A percentile compares a stretch with the other conserved stretches of the same genome.
Evolutionary conservation across 1,140 invertebrate genomes (phyloP).

Genomic region (Notospermus geniculatus): DNA sequence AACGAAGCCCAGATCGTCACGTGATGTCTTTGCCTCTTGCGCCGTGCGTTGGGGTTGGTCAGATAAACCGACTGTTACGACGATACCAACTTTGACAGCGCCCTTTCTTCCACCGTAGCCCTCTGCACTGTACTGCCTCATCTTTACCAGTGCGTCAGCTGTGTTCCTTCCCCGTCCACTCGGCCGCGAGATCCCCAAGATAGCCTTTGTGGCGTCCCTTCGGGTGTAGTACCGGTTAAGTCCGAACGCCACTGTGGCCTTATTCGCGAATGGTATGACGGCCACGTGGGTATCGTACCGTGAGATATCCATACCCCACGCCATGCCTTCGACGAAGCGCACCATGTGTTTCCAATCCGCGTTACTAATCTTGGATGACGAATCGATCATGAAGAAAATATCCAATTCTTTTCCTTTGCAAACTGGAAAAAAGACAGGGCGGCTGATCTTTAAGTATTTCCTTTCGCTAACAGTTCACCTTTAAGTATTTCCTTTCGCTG

Average conservation of each 20-base stretch:
- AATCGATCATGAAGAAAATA: no score
- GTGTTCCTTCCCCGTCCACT: slow-evolving; percentile 40
- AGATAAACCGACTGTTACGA: slow-evolving; percentile 39
- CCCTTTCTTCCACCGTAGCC: slow-evolving; percentile 35
- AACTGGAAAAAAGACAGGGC: no score
- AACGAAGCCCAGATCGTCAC: no score
- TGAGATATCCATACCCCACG: slow-evolving; percentile 37
- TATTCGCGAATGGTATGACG: slow-evolving; percentile 42
- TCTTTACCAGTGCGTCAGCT: slow-evolving; percentile 24
- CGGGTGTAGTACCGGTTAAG: slow-evolving; percentile 33
- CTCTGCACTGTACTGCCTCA: slow-evolving; percentile 17
- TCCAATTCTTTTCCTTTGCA: no score
- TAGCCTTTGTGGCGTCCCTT: slow-evolving; percentile 23
- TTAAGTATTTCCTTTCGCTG: no score
- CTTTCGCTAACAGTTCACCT: no score
- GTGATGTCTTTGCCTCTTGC: no score
- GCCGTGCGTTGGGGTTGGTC: no score
- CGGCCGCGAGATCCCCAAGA: slow-evolving; percentile 28
- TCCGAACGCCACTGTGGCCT: slow-evolving; percentile 31
- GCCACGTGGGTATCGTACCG: slow-evolving; percentile 37
- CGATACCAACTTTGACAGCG: slow-evolving; percentile 27
- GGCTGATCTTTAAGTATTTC: no score
- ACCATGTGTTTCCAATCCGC: no score
- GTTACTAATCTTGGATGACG: slow-evolving; percentile 25
- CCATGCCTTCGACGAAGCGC: slow-evolving; percentile 32